These are phyloP conservation scores for Chaetodon auriga DNA, from an alignment of 2,113 vertebrate genomes.

Conservation along the genomic window DNA sequence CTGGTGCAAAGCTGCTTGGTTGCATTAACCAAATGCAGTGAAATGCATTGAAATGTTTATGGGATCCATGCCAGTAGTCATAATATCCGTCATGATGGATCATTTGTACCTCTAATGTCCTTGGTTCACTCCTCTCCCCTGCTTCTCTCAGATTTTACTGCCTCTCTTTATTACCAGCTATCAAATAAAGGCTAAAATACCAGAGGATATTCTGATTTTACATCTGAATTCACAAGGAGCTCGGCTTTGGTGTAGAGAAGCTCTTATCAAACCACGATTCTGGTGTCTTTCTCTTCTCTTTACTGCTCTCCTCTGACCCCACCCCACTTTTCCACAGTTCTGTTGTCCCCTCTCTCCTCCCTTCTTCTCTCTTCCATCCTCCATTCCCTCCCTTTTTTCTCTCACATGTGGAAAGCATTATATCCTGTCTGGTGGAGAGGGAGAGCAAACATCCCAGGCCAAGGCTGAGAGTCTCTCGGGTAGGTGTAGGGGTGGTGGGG, in stretches of 20 bases:
- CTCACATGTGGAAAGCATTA: slow-evolving; percentile 88
- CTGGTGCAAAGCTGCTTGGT: background rate
- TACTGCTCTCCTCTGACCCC: slow-evolving; percentile 14
- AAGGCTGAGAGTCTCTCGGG: slow-evolving; percentile 64
- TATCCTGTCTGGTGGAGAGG: slow-evolving; percentile 84
- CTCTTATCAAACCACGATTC: background rate
- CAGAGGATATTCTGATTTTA: background rate
- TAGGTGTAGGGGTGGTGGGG: slow-evolving; percentile 48
- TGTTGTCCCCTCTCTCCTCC: slow-evolving; percentile 7
- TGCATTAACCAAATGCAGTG: background rate
- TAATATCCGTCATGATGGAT: background rate
- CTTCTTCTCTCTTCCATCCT: slow-evolving; percentile 34
- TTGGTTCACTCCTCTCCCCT: background rate
- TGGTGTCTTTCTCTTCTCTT: slow-evolving; percentile 16
- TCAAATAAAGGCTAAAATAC: background rate
- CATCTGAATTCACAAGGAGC: background rate
- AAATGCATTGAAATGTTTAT: background rate
- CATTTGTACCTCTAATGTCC: background rate
- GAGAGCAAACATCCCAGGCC: slow-evolving; percentile 78
- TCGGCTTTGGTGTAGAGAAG: background rate
- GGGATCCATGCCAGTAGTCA: background rate
- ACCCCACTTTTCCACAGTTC: slow-evolving; percentile 32
- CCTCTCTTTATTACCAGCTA: background rate
- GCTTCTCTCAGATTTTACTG: background rate
- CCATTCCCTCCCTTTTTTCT: slow-evolving; percentile 38